phyloP scores from a whole-genome alignment of 2,888 invertebrate genomes.

The Neocrepidodera transversa region DNA sequence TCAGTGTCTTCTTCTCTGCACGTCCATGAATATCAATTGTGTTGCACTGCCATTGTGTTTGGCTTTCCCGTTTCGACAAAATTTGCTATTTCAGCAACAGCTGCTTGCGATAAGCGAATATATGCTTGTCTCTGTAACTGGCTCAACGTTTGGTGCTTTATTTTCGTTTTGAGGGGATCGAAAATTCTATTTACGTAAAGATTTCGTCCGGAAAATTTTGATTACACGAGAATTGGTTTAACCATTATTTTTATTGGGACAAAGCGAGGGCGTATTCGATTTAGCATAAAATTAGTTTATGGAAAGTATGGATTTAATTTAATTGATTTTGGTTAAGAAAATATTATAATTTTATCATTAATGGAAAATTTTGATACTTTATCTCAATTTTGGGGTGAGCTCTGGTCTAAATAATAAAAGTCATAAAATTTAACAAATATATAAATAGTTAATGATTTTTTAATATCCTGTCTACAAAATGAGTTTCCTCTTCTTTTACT shows the following conservation, averaged over 20 bases:
- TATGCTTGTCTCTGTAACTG: neutral
- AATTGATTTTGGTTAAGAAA: too few species aligned
- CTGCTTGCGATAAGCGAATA: conserved; percentile 14
- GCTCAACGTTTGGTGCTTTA: neutral
- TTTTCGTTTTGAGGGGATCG: neutral
- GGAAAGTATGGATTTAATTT: too few species aligned
- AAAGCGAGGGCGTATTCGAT: neutral
- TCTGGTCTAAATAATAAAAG: too few species aligned
- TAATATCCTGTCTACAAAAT: too few species aligned
- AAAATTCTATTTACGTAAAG: neutral
- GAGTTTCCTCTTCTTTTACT: too few species aligned
- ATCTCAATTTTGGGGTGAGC: too few species aligned
- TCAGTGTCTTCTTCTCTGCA: too few species aligned
- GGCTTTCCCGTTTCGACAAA: conserved; percentile 13
- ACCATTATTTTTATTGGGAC: neutral
- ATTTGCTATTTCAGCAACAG: conserved; percentile 17
- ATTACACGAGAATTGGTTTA: neutral
- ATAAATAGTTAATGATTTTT: too few species aligned
- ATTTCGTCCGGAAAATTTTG: conserved; percentile 12
- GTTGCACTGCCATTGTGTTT: conserved; percentile 6
- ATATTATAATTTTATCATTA: too few species aligned
- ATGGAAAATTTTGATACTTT: too few species aligned
- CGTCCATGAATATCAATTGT: neutral
- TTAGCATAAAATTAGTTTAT: neutral
- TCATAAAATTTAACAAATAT: too few species aligned